Percentiles rank a stretch among this genome's conserved stretches.
Conservation (phyloP, 2,113 vertebrate species). For the Choloepus hoffmanni region DNA sequence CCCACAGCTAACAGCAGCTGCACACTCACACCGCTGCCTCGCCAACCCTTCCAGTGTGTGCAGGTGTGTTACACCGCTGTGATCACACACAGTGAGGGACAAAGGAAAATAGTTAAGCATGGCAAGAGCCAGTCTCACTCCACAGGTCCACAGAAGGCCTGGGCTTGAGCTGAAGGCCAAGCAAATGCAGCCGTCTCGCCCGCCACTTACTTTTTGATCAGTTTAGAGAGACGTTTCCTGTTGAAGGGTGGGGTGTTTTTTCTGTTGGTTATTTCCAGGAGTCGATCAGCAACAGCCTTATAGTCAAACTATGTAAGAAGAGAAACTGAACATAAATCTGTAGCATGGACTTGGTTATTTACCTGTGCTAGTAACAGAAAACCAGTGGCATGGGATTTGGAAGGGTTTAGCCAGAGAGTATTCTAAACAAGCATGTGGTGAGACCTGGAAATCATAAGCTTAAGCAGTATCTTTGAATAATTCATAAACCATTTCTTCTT, state of each 20-base stretch:
- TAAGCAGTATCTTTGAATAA: background rate
- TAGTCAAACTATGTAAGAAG: constrained; percentile 92
- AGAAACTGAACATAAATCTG: background rate
- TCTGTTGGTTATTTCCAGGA: constrained; percentile 89
- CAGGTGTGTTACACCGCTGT: rapidly evolving
- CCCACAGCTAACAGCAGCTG: rapidly evolving
- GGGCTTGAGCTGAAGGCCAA: rapidly evolving
- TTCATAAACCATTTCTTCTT: background rate
- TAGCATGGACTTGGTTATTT: background rate
- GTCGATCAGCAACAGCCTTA: constrained; percentile 89
- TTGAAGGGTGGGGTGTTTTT: constrained; percentile 88
- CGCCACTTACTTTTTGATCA: constrained; percentile 92
- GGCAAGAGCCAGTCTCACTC: rapidly evolving
- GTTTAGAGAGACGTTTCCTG: constrained; percentile 90
- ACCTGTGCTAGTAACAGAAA: rapidly evolving
- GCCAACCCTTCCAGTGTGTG: rapidly evolving
- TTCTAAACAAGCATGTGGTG: rapidly evolving
- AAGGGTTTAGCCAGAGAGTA: rapidly evolving
- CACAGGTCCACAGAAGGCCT: rapidly evolving
- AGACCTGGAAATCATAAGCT: rapidly evolving
- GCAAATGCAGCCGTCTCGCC: background rate
- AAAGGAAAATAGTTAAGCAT: background rate
- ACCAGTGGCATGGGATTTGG: rapidly evolving
- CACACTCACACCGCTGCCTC: rapidly evolving
- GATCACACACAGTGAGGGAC: rapidly evolving